Conservation (phyloP, 2,113 vertebrate species). For the Cepphus grylle region DNA sequence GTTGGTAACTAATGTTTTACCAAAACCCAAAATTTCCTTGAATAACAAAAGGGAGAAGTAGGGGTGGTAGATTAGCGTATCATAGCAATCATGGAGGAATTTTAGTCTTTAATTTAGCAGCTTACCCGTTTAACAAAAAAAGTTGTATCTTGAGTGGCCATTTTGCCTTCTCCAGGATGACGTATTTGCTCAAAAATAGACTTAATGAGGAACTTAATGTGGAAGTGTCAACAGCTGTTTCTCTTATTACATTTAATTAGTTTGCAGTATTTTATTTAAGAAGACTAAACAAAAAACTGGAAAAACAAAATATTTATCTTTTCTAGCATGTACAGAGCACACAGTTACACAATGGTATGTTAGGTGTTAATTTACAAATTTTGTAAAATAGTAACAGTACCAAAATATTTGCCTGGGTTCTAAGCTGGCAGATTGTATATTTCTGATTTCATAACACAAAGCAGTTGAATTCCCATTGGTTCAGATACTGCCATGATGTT, state of each 20-base stretch:
- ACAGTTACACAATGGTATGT: background rate
- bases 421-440: background rate
- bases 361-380: background rate
- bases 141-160: background rate
- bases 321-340: background rate
- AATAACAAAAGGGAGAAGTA: background rate
- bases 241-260: background rate
- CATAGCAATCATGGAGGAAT: background rate
- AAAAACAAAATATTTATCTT: background rate
- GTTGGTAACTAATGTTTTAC: background rate
- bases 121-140: background rate
- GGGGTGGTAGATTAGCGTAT: background rate
- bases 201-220: background rate
- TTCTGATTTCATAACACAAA: conserved; percentile 24
- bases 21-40: background rate
- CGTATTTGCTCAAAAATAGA: background rate
- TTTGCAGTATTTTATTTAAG: background rate
- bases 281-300: background rate
- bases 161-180: background rate
- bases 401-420: background rate
- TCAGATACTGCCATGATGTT: conserved; percentile 12
- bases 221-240: background rate
- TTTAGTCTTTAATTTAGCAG: background rate
- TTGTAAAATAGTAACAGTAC: background rate
- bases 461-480: conserved; percentile 8